These are phyloP conservation scores for Poecilia velifera DNA, from an alignment of 2,797 vertebrate genomes.

Conservation along the genomic window DNA sequence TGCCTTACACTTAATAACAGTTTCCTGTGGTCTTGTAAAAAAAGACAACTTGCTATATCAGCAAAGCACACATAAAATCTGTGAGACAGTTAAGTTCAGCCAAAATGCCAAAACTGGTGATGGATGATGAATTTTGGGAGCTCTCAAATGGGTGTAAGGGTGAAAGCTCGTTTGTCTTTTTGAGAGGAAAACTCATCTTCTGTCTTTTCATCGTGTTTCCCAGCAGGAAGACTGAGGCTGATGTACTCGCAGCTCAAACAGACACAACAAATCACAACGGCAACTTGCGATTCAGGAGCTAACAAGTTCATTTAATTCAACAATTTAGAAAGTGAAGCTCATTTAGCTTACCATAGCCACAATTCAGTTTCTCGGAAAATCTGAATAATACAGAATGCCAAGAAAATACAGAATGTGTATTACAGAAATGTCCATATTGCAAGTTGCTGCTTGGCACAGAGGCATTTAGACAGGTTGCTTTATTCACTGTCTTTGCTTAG, in stretches of 20 bases:
- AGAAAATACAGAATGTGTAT: not conserved
- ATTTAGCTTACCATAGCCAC: not conserved
- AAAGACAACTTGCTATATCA: slow-evolving; percentile 63
- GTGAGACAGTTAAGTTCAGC: slow-evolving; percentile 47
- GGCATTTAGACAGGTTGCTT: not conserved
- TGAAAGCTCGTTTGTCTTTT: slow-evolving; percentile 63
- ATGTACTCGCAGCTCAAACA: slow-evolving; percentile 45
- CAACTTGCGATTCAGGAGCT: slow-evolving; percentile 26
- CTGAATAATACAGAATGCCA: not conserved
- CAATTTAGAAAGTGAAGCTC: not conserved
- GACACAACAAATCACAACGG: slow-evolving; percentile 49
- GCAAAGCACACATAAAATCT: slow-evolving; percentile 47
- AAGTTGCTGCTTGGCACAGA: not conserved
- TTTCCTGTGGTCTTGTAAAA: slow-evolving; percentile 57
- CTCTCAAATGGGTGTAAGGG: slow-evolving; percentile 28
- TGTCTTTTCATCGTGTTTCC: slow-evolving; percentile 50
- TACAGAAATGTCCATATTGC: not conserved
- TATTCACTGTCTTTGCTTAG: not conserved
- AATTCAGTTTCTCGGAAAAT: not conserved
- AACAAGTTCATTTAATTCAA: not conserved
- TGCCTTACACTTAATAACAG: slow-evolving; percentile 62
- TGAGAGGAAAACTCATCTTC: slow-evolving; percentile 44
- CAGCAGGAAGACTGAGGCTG: slow-evolving; percentile 21
- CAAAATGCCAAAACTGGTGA: slow-evolving; percentile 42
- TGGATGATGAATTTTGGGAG: slow-evolving; percentile 57